Evolutionary conservation across 2,797 vertebrate species (phyloP).

Genomic region (Lagorchestes hirsutus): DNA sequence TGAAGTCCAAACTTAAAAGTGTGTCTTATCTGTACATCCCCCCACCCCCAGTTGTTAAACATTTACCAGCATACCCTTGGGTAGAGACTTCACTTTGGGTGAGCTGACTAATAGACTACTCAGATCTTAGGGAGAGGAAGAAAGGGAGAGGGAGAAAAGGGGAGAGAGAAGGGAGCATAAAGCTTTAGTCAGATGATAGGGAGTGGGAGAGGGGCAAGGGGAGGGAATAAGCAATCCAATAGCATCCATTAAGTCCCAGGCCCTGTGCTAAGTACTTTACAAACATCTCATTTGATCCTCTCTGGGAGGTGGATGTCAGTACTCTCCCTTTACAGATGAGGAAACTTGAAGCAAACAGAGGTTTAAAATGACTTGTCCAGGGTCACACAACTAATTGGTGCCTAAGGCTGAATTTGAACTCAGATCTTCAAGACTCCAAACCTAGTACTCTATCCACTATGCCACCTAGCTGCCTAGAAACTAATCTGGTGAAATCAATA

Average conservation of each 20-base stretch:
- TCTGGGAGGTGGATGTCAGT: background rate
- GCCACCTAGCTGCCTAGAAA: background rate
- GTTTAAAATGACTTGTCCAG: background rate
- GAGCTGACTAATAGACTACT: background rate
- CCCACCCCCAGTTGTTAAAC: background rate
- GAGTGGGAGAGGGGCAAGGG: background rate
- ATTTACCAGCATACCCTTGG: background rate
- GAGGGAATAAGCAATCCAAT: background rate
- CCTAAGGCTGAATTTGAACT: background rate
- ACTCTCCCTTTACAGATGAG: background rate
- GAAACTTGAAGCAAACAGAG: background rate
- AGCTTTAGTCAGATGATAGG: too few species aligned
- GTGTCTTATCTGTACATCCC: background rate
- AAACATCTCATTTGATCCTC: background rate
- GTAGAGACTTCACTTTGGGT: background rate
- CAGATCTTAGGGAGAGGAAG: background rate
- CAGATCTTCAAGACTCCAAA: background rate
- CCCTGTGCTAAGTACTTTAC: background rate
- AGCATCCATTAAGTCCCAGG: background rate
- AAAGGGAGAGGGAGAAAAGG: too few species aligned
- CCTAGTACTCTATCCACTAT: background rate
- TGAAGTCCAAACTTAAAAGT: background rate
- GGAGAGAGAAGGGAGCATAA: background rate
- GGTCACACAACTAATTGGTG: background rate
- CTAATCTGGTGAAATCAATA: background rate